Base-by-base conservation (phyloP, 1,140 invertebrate genomes). In the Aphidius gifuensis region DNA sequence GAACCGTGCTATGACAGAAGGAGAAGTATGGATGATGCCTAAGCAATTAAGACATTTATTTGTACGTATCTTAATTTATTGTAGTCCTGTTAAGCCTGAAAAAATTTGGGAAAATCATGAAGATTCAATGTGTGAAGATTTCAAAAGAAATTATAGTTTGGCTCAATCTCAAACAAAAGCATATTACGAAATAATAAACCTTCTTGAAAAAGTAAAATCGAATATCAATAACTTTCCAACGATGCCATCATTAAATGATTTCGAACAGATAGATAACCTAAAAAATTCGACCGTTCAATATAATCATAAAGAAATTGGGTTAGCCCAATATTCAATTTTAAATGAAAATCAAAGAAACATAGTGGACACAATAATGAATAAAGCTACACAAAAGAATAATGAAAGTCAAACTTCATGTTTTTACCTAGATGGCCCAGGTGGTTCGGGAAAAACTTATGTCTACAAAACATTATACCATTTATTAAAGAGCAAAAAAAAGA, bases 251-350 rank as follows among this genome's bases (percentile, higher is more conserved):
- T 45, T 64, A 40, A 67, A 68, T 60, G 61, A 51, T 6, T 57
- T 64, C 45, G 66, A 67, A 32, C n/a, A n/a, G n/a, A 51, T 69
- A 43, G 57, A 68, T 45, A n/a, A n/a, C n/a, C n/a, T n/a, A n/a
- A 55, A 67, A 43, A 57, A 16, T 48, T 7, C 9, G 32, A 46
- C 57, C 39, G 44, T 23, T 23, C 47, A 60, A 21, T 9, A 55
- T 49, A 7, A 57, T 1, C 23, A 38, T 48, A 38, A 46, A 47
- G 48, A 47, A 45, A 57, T 62, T 58, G 55, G 54, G 21, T 9
- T 42, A 9, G 44, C 47, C 9, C 53, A 62, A 57, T 62, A 62
- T 44, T 6, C 44, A 57, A 45, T 48, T 8, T 49, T 62, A 43
- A 62, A 62, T 42, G 42, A 48, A 42, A 48, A 50, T 23, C 61